Evolutionary conservation across 2,113 vertebrate genomes (phyloP), one percentile per base, ranked within the genome.

Genomic region (Hydrochoerus hydrochaeris): DNA sequence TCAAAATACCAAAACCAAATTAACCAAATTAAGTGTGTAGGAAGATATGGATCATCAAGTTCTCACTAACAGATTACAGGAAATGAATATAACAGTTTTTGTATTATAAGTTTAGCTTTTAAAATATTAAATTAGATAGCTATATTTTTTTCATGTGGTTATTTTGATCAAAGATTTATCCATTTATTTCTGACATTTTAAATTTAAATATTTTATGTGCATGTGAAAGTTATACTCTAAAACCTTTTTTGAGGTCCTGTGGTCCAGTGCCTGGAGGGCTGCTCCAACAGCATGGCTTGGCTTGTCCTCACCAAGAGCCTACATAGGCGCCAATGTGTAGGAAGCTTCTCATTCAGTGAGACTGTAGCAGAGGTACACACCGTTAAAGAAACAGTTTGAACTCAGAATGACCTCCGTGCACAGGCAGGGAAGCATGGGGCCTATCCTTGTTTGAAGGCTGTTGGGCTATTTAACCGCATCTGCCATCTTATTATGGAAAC

Each of bases 161-260:
- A 60, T 71, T 52, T 85, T 81, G 28, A 17, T 57, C 17, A 54
- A 54, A 85, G 84, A 91, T 38, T 90, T 90, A 19, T 44, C 44
- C 49, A 62, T 81, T 71, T 89, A 71, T 49, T 91, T 78, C 41
- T 87, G 67, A 22, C 26, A 91, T 57, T 94, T 91, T 85, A 85
- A 80, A 81, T 89, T 91, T n/a, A 38, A 85, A 52, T 91, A 81
- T 63, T 95, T 88, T 65, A 44, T 44, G 38, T 38, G 73, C 2
- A 35, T 88, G 38, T 82, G 35, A 83, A 95, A 93, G 85, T 87
- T 87, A 54, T 57, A 62, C 65, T 75, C 63, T 85, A 60, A 90
- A 91, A 88, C 35, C 41, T 44, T 78, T 30, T 28, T 5, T 5
- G 73, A 44, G 41, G 41, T 44, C 41, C 71, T 30, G 41, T 24